phyloP scores from a whole-genome alignment of 2,113 vertebrate species.

The Anhinga anhinga region DNA sequence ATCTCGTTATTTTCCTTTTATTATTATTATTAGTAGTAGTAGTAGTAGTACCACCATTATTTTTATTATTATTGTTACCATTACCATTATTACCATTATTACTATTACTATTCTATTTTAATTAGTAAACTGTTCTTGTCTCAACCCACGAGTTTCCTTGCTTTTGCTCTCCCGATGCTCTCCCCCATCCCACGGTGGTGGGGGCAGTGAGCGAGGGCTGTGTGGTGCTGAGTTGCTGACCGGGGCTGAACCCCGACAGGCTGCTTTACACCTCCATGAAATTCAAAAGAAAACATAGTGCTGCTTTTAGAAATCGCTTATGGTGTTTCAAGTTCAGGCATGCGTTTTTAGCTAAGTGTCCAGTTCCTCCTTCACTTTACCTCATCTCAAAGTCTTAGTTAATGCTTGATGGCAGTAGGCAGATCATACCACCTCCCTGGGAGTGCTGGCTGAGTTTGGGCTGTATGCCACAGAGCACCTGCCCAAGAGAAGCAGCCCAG shows the following conservation, averaged over 20 bases:
- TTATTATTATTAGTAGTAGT: no score
- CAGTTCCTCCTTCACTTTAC: background rate
- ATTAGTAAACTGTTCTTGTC: no score
- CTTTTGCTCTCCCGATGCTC: no score
- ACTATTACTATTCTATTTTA: no score
- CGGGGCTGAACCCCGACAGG: background rate
- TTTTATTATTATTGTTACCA: no score
- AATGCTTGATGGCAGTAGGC: background rate
- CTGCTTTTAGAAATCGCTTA: background rate
- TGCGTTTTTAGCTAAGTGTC: background rate
- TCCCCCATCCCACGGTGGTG: no score
- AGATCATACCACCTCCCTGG: background rate
- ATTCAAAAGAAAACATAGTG: background rate
- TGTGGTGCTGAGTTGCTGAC: no score
- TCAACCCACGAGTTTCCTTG: no score
- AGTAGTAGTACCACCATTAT: no score
- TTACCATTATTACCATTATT: no score
- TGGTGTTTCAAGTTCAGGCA: background rate
- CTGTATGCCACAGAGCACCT: rapidly evolving
- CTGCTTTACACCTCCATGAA: background rate
- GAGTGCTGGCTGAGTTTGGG: background rate
- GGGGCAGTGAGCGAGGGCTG: no score
- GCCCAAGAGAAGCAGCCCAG: background rate
- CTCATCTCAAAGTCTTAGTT: background rate
- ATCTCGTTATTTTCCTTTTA: no score